Conservation (phyloP, 2,888 invertebrate species). For the Cylloceria caligata region DNA sequence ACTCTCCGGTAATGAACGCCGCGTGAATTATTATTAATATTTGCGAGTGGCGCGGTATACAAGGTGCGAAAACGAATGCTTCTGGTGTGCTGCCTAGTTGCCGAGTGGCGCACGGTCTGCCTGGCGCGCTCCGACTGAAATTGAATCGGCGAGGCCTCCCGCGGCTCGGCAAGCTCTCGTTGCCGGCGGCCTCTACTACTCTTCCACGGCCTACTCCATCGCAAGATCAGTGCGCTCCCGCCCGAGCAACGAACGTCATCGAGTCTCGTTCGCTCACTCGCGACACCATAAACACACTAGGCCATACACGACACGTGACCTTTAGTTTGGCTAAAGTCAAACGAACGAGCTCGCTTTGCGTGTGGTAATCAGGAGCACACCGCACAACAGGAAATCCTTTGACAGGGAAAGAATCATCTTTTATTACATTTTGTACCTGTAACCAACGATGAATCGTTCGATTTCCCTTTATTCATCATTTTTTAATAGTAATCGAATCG, state of each 20-base stretch:
- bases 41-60: constrained; percentile 18
- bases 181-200: constrained; percentile 64
- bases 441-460: background rate
- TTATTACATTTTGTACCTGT: background rate
- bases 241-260: constrained; percentile 46
- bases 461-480: background rate
- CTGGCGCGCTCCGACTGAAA: constrained; percentile 81
- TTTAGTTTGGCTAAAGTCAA: constrained; percentile 4
- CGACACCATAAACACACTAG: constrained; percentile 1
- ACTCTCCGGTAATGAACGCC: background rate
- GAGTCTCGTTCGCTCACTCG: background rate
- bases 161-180: constrained; percentile 62
- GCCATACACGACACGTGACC: constrained; percentile 33
- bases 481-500: too few species aligned
- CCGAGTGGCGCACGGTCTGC: constrained; percentile 75
- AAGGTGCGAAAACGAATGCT: constrained; percentile 68
- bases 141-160: constrained; percentile 75
- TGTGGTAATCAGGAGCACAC: constrained; percentile 16
- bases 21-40: constrained; percentile 10
- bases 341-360: background rate
- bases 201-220: constrained; percentile 48
- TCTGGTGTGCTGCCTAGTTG: constrained; percentile 56
- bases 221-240: constrained; percentile 52
- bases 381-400: background rate
- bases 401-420: background rate